Base-by-base conservation (phyloP, 2,113 vertebrate species). In the Gnathonemus longibarbis region DNA sequence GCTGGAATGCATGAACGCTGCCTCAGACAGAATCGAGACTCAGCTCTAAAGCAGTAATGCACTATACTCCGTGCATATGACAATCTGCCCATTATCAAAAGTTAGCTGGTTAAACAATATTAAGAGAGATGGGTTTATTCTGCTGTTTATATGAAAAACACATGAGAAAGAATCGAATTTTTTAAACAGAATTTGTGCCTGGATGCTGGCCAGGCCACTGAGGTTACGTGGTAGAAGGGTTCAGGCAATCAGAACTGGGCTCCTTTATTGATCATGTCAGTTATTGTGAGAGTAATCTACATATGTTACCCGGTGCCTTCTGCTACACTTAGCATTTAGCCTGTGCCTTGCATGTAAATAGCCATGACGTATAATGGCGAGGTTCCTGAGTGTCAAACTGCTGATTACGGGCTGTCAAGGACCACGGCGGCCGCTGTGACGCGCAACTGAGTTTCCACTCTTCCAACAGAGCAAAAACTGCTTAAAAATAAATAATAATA, bases 121-220 rank as follows among this genome's bases (percentile, higher is more conserved):
- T 56, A 90, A 90, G 77, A 84, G 87, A 84, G 70, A 90, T 88
- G 87, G 89, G 77, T 91, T 56, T 49, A 86, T 93, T 90, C 91
- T 91, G 45, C 83, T 83, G 89, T 49, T 66, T 90, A 58, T 91
- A 93, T 94, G 88, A 92, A 89, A 93, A 94, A 91, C 93, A 93
- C 91, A 92, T 93, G 93, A 53, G 89, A 88, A 66, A 84, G 90
- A 89, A 90, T 84, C 56, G 56, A 85, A 58, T 49, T 88, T 56
- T 50, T 74, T 52, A 70, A 58, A 80, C 85, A 86, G 74, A 90
- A 91, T 87, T 56, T 90, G 27, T 35, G 83, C 46, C 66, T 90
- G 89, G 88, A 90, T 58, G 58, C 85, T 74, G 24, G 84, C 89
- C 89, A 86, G 87, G 83, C 84, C 88, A 90, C 52, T 77, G 90